Base-by-base conservation (phyloP, 2,888 invertebrate genomes). In the Matsumyia berberina region DNA sequence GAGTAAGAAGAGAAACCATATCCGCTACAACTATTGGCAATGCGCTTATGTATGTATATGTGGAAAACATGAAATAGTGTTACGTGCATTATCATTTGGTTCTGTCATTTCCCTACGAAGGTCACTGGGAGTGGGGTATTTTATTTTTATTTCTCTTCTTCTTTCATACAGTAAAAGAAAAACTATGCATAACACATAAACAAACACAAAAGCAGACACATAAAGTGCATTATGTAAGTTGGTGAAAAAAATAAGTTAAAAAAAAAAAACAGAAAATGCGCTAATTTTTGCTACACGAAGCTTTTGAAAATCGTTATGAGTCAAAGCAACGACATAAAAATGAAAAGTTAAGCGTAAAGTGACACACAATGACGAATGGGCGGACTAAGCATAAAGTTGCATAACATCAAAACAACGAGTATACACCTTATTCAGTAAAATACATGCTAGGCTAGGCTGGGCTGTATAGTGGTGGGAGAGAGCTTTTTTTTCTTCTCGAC, bases 31-130 rank as follows among this genome's bases (percentile, higher is more conserved):
- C 64, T 64, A 49, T 70, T 58, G 46, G 44, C 53, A 69, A 62
- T 57, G 70, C 46, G 53, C 51, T 79, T 60, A 44, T 35, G n/a
- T n/a, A n/a, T n/a, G n/a, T n/a, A n/a, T n/a, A n/a, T n/a, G 12
- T 31, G 62, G 49, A 57, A 66, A 67, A 12, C 53, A 15, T 67
- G 39, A 31, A 49, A 35, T 44, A 42, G 11, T n/a, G 60, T 66
- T 57, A 62, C 64, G 58, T 67, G 58, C 55, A 58, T 57, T 64
- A 64, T 64, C 64, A 46, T 79, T 42, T 49, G 55, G 17, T 46
- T 74, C 49, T 74, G 74, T 37, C 69, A 74, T 74, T 85, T 74
- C 66, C n/a, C 51, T 44, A 39, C 46, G 74, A 85, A 85, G 83
- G 83, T 85, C 80, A 74, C 44, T 70, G 44, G 44, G 33, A 49